Evolutionary conservation across 2,888 invertebrate species (phyloP).

Genomic region (Stenoptilia bipunctidactyla): DNA sequence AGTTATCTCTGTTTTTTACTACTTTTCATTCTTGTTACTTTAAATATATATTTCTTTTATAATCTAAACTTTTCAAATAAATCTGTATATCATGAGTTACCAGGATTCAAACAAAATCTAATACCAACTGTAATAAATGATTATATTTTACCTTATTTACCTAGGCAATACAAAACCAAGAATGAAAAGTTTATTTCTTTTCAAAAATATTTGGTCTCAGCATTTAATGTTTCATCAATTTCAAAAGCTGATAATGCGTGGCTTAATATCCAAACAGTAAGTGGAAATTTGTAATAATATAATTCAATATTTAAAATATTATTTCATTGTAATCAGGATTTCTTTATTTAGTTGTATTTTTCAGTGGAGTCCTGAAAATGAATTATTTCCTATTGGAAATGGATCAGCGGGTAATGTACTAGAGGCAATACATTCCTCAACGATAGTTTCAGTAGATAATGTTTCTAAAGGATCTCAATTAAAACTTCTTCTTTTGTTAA

Average conservation of each 20-base stretch:
- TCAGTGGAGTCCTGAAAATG: conserved; percentile 53
- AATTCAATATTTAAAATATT: no score
- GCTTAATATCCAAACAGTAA: no score
- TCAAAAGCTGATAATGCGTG: no score
- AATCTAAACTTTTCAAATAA: conserved; percentile 36
- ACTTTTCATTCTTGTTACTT: no score
- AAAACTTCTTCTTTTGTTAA: conserved; percentile 83
- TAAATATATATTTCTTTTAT: conserved; percentile 60
- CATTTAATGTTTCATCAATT: conserved; percentile 46
- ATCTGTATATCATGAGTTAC: conserved; percentile 27
- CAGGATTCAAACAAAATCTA: conserved; percentile 33
- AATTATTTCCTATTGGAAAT: conserved; percentile 58
- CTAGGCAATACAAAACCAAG: conserved; percentile 41
- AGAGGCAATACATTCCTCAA: conserved; percentile 74
- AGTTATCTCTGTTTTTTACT: no score
- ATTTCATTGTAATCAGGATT: no score
- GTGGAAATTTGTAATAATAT: no score
- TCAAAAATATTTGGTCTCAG: conserved; percentile 35
- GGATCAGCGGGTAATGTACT: conserved; percentile 73
- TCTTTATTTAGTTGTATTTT: conserved; percentile 11
- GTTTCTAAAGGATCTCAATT: conserved; percentile 90
- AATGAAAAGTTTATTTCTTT: conserved; percentile 36
- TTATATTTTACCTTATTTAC: conserved; percentile 45
- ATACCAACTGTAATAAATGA: conserved; percentile 27
- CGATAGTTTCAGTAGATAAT: conserved; percentile 81